Evolutionary conservation across 1,140 invertebrate species (phyloP).

Genomic region (Pectinophora gossypiella): DNA sequence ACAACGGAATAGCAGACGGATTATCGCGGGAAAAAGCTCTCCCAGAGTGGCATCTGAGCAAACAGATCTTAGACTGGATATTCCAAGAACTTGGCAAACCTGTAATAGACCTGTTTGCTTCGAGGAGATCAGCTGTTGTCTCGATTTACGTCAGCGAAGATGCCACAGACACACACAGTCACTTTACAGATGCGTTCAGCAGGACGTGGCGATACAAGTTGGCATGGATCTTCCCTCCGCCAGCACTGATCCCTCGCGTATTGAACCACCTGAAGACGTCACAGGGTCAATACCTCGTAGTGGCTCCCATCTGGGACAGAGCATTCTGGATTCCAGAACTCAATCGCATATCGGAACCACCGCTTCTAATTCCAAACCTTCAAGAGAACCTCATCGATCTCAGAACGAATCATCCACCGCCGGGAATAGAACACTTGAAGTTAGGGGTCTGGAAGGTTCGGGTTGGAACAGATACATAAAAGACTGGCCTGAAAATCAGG

Average conservation of each 20-base stretch:
- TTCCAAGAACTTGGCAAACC: neutral
- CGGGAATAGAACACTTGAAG: neutral
- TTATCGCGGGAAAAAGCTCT: neutral
- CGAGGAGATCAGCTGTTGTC: neutral
- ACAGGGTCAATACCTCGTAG: neutral
- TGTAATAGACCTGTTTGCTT: neutral
- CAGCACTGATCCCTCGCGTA: neutral
- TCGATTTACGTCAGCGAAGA: neutral
- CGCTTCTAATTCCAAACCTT: neutral
- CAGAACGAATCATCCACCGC: neutral
- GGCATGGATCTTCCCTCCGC: neutral
- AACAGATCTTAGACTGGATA: neutral
- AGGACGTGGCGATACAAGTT: neutral
- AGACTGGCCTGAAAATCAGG: neutral
- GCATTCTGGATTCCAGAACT: neutral
- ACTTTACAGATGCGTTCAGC: neutral
- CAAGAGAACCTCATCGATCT: neutral
- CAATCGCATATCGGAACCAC: neutral
- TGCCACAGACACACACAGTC: neutral
- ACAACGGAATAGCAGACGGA: neutral
- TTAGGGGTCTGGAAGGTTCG: neutral
- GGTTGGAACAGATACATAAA: neutral
- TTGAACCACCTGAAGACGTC: neutral
- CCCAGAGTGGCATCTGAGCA: neutral
- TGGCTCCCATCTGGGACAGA: neutral